phyloP scores from a whole-genome alignment of 2,888 invertebrate species.

The Hymenopus coronatus region DNA sequence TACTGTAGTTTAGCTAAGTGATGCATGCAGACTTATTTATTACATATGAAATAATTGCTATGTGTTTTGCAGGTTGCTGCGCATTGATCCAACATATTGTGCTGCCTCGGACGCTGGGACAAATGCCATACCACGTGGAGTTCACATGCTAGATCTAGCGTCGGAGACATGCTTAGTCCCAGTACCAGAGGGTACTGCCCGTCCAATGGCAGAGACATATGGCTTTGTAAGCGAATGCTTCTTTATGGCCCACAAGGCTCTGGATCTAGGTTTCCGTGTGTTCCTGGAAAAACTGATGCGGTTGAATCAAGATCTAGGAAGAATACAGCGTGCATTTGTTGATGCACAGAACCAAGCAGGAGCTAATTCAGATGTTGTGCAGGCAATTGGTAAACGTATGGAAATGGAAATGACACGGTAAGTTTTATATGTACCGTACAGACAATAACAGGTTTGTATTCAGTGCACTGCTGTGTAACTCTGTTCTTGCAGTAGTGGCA shows the following conservation, averaged over 20 bases:
- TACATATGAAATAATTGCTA: no score
- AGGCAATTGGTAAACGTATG: constrained; percentile 60
- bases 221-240: constrained; percentile 90
- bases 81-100: constrained; percentile 87
- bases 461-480: no score
- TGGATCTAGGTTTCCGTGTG: constrained; percentile 74
- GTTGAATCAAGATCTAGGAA: constrained; percentile 63
- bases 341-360: constrained; percentile 60
- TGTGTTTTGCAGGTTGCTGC: constrained; percentile 60
- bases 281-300: constrained; percentile 64
- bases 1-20: no score
- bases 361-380: constrained; percentile 56
- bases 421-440: constrained; percentile 28
- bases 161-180: constrained; percentile 82
- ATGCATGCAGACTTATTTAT: no score
- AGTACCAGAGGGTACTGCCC: constrained; percentile 51
- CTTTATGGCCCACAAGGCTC: constrained; percentile 82
- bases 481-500: no score
- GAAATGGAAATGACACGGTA: constrained; percentile 65
- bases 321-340: constrained; percentile 70
- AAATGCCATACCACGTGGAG: constrained; percentile 52
- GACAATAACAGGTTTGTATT: no score
- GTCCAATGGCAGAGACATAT: constrained; percentile 54
- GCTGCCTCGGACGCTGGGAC: constrained; percentile 56
- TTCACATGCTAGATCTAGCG: constrained; percentile 67